Conservation (phyloP, 2,113 vertebrate species). For the Genyomyrus donnyi region DNA sequence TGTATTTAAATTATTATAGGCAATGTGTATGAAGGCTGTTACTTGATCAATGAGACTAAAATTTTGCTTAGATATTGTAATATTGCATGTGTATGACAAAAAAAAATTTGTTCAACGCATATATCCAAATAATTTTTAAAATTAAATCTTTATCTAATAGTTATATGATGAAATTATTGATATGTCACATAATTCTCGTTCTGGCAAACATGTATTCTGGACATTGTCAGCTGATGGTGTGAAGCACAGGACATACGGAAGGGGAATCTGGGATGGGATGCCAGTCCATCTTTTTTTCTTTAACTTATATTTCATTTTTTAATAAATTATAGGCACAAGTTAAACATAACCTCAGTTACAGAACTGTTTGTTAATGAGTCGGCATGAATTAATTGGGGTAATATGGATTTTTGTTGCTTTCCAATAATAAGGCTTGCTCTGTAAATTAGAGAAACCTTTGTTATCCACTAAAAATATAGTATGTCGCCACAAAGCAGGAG, state of each 20-base stretch:
- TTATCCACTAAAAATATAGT: slow-evolving; percentile 17
- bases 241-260: neutral
- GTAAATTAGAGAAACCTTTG: slow-evolving; percentile 8
- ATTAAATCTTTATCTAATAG: neutral
- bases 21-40: neutral
- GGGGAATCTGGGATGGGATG: neutral
- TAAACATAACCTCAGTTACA: neutral
- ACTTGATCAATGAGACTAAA: neutral
- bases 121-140: neutral
- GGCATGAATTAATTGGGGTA: neutral
- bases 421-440: neutral
- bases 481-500: slow-evolving; percentile 25
- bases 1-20: neutral
- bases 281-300: neutral
- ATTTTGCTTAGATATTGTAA: neutral
- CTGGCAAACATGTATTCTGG: neutral
- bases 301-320: neutral
- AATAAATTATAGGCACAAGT: neutral
- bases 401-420: neutral
- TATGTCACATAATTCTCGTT: neutral
- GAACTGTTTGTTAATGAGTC: neutral
- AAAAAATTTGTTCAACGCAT: neutral
- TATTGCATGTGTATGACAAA: neutral
- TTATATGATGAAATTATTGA: neutral
- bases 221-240: no score